Evolutionary conservation across 2,888 invertebrate genomes (phyloP).

Genomic region (Sinodicranocentrus sp.): DNA sequence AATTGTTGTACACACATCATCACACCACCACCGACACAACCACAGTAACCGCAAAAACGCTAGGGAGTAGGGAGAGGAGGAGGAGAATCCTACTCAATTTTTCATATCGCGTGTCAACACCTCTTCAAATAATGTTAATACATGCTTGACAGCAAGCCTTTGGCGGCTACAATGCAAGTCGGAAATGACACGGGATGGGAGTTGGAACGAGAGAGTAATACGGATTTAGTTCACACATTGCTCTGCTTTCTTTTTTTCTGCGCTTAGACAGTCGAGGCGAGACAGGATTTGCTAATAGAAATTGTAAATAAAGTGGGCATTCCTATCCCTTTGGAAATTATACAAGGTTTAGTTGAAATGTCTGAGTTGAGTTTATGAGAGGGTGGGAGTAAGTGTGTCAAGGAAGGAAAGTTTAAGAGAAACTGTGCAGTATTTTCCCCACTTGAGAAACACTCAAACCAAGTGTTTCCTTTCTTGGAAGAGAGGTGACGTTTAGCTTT

Average conservation of each 20-base stretch:
- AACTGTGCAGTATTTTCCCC: too few relatives aligned
- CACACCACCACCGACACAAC: slow-evolving; percentile 5
- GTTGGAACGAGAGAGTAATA: background rate
- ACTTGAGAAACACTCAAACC: too few relatives aligned
- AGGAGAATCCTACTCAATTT: slow-evolving; percentile 66
- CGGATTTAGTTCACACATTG: too few relatives aligned
- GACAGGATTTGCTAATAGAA: too few relatives aligned
- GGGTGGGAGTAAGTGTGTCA: background rate
- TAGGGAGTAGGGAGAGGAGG: background rate
- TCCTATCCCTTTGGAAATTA: too few relatives aligned
- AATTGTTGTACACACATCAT: background rate
- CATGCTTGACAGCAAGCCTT: slow-evolving; percentile 35
- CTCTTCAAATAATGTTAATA: slow-evolving; percentile 73
- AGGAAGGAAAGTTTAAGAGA: background rate
- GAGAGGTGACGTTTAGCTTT: too few relatives aligned
- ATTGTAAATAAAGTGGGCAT: too few relatives aligned
- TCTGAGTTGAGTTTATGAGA: too few relatives aligned
- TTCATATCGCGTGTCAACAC: slow-evolving; percentile 76
- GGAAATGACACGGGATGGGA: slow-evolving; percentile 37
- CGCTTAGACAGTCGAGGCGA: too few relatives aligned
- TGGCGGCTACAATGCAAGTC: slow-evolving; percentile 42
- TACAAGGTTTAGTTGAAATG: too few relatives aligned
- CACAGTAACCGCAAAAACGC: background rate
- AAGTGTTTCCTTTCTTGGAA: too few relatives aligned
- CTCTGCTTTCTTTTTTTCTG: too few relatives aligned